Base-by-base conservation (phyloP, 2,797 vertebrate species). In the Lepilemur septentrionalis region DNA sequence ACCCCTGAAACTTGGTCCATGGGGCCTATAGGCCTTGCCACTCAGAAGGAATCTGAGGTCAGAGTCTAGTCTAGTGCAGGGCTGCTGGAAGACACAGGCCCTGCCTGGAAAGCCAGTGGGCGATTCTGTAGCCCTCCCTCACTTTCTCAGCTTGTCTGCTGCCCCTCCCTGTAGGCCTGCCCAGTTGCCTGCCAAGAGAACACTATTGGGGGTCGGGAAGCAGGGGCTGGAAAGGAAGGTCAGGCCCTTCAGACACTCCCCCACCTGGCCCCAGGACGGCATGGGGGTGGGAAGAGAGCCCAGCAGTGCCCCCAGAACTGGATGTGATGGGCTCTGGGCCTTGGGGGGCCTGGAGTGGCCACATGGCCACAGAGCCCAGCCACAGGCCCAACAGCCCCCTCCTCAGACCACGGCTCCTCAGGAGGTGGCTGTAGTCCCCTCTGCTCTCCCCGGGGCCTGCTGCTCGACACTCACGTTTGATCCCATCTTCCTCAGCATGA, bases 401-500 rank as follows among this genome's bases (percentile, higher is more conserved):
- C 32, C 18, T 69, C 76, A 7, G 65, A 22, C 61, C 18, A 0
- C 0, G 1, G 48, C 1, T 7, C 48, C 18, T 0, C n/a, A 7
- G 55, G 41, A 57, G 4, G 55, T 0, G 17, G 59, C 35, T 18
- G 7, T 17, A 3, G 91, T 18, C 0, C 59, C 88, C 4, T n/a
- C n/a, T 41, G 50, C 25, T 32, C 52, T 12, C 50, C 55, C 57
- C 6, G n/a, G 28, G 4, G 28, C 8, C 59, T 9, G 17, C 1
- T 9, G 46, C 22, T 14, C 3, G 2, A 50, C 9, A 99, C 99
- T 99, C 99, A 99, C 99, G 83, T 99, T 99, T 97, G 99, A 99
- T 97, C 99, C 99, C 99, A 99, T 99, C 99, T 99, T 99, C 98
- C 99, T 99, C 92, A 99, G 99, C 99, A 99, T 99, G 98, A 99